Evolutionary conservation across 2,113 vertebrate genomes (phyloP).

Genomic region (Amblyopsis rosae): DNA sequence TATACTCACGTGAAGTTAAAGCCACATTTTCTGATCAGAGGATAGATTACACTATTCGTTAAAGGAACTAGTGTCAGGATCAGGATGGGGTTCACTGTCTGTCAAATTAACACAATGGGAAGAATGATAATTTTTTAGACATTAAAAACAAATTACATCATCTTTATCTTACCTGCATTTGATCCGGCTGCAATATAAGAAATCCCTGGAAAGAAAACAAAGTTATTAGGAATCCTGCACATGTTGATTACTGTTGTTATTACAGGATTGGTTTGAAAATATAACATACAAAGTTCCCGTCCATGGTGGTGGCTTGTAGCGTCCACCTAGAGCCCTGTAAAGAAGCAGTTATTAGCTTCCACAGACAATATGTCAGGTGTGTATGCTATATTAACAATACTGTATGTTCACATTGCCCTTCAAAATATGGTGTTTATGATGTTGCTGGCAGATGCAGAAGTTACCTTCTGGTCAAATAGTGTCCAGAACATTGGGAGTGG

Average conservation of each 20-base stretch:
- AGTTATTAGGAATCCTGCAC: slow-evolving; percentile 2
- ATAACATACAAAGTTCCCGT: slow-evolving; percentile 87
- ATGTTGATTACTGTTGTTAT: not conserved
- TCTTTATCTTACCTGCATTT: slow-evolving; percentile 87
- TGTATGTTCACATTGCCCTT: not conserved
- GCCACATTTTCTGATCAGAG: slow-evolving; percentile 88
- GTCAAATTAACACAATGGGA: slow-evolving; percentile 28
- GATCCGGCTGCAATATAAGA: slow-evolving; percentile 88
- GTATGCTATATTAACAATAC: not conserved
- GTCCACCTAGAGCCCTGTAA: slow-evolving; percentile 94
- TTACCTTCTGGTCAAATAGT: slow-evolving; percentile 96
- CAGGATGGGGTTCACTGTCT: slow-evolving; percentile 92
- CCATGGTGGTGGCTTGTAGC: slow-evolving; percentile 90
- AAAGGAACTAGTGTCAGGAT: slow-evolving; percentile 90
- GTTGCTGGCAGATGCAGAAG: not conserved
- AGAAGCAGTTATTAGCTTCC: slow-evolving; percentile 10
- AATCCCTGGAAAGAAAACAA: slow-evolving; percentile 73
- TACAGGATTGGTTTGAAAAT: not conserved
- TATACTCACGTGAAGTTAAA: slow-evolving; percentile 90
- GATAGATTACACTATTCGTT: slow-evolving; percentile 83
- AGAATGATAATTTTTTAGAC: slow-evolving; percentile 4
- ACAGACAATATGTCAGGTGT: not conserved
- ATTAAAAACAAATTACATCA: not conserved
- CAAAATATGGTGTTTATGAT: not conserved
- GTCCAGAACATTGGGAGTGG: slow-evolving; percentile 99